phyloP scores from a whole-genome alignment of 2,888 invertebrate genomes.

The Acanthosoma haemorrhoidale region DNA sequence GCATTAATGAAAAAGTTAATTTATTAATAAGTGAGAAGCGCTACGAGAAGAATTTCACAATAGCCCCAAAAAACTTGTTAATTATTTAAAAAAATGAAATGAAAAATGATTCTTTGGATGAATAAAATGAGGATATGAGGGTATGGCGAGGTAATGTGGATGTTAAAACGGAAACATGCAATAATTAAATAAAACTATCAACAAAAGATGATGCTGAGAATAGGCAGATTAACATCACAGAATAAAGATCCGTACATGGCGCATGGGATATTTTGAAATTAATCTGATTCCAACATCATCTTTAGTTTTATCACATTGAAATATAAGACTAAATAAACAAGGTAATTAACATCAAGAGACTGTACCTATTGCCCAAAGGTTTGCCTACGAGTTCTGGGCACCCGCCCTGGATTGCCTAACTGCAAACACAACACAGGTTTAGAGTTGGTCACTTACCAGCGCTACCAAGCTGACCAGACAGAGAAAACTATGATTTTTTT shows the following conservation, averaged over 20 bases:
- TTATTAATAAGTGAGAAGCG: background rate
- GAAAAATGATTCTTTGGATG: background rate
- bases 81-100: background rate
- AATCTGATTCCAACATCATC: background rate
- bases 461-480: conserved; percentile 32
- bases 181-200: background rate
- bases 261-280: no score
- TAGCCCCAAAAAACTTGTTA: background rate
- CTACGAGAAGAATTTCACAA: background rate
- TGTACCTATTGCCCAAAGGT: conserved; percentile 39
- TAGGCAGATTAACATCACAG: no score
- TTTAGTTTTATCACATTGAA: background rate
- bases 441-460: conserved; percentile 34
- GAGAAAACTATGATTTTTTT: no score
- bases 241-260: no score
- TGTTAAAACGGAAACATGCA: background rate
- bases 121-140: background rate
- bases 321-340: conserved; percentile 19
- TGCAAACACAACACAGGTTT: conserved; percentile 53
- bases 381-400: conserved; percentile 68
- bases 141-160: background rate
- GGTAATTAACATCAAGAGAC: conserved; percentile 24
- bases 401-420: conserved; percentile 88
- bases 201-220: background rate
- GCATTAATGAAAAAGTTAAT: background rate